Base-by-base conservation (phyloP, 2,113 vertebrate species). In the Lepus americanus region DNA sequence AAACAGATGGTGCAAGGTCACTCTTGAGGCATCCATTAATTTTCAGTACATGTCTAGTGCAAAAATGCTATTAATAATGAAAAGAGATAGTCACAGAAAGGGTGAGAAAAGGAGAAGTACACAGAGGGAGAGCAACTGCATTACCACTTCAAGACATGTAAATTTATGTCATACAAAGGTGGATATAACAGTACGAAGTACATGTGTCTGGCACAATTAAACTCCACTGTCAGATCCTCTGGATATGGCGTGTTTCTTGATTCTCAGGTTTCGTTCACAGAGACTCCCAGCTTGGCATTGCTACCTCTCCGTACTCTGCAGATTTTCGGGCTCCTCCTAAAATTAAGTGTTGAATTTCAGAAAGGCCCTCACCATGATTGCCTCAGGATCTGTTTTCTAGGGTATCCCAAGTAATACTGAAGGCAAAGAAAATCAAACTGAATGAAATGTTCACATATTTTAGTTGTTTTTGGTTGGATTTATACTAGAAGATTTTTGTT, bases 51-150 rank as follows among this genome's bases (percentile, higher is more conserved):
- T 87, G 25, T 72, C 51, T n/a, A 39, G 39, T 33, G 51, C 36
- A 16, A 80, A 94, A 93, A 95, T 16, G 51, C 10, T 17, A 74
- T 91, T 44, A 66, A 27, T 74, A 94, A 74, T 95, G 31, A 74
- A 96, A 96, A 63, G 17, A 36, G n/a, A 73, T 22, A 81, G 59
- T 17, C 49, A 77, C 23, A 53, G 9, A 78, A 88, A 64, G 17
- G 5, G 5, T 49, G 17, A 67, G 6, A 53, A 36, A 39, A 69
- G 73, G 23, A 53, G 31, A 90, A 76, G 82, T 59, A 51, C 22
- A 72, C 1, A 72, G 5, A 86, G 16, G 63, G 80, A 67, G 79
- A 80, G 27, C 5, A 88, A 29, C 10, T 55, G 4, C 49, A 59
- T 51, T 59, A n/a, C 25, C n/a, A 74, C 19, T 29, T 86, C 44